Conservation (phyloP, 2,797 vertebrate genomes). For the Babyrousa celebensis region DNA sequence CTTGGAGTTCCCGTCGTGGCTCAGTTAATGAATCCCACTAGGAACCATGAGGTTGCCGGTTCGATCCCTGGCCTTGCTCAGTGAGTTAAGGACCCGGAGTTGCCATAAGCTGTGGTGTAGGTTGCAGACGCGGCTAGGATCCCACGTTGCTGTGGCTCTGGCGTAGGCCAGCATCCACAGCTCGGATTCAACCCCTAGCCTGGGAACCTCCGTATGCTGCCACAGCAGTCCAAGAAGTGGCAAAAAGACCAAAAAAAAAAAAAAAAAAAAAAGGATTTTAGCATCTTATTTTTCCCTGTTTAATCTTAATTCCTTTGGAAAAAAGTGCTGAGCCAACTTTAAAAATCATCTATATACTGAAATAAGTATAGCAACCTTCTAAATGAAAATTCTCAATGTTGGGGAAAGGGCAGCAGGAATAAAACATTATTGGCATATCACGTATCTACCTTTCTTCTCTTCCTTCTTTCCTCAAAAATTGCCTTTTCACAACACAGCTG, state of each 20-base stretch:
- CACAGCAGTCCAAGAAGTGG: no score
- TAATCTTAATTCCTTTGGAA: not conserved
- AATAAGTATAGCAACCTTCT: not conserved
- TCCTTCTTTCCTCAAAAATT: not conserved
- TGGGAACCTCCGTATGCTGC: no score
- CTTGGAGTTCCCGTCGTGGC: not conserved
- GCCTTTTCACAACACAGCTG: not conserved
- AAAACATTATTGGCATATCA: not conserved
- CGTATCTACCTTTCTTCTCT: not conserved
- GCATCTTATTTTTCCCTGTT: not conserved
- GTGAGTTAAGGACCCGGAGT: no score
- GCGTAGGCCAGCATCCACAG: no score
- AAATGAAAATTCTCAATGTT: not conserved
- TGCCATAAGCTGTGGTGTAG: no score
- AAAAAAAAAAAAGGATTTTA: not conserved
- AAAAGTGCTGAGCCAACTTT: not conserved
- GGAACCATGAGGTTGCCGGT: no score
- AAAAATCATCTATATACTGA: not conserved
- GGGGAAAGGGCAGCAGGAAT: not conserved
- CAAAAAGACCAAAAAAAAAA: not conserved
- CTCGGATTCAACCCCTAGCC: no score
- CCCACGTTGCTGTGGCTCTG: no score
- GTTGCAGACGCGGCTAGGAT: no score
- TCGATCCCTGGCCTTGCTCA: no score
- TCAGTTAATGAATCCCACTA: no score